Base-by-base conservation (phyloP, 2,888 invertebrate species). In the Cyclophora albipunctata region DNA sequence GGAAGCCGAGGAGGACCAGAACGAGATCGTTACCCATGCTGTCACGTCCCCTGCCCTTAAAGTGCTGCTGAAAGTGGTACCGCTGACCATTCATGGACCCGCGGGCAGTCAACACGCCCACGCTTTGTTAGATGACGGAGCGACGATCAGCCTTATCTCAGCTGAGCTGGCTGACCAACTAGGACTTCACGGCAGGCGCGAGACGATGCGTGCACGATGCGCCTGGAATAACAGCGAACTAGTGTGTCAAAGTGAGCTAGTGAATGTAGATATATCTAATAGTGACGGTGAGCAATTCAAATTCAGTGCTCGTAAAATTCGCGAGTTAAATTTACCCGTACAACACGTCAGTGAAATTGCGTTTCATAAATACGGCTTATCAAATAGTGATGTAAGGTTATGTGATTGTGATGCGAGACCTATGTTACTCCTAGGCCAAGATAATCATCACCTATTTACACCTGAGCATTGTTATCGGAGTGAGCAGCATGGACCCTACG, bases 391-490 rank as follows among this genome's bases (percentile, higher is more conserved):
- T 37, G 0, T 5, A 4, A 41, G 2, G 41, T 3, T 41, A 7
- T 55, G 57, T 50, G 53, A 48, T 35, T 45, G 54, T 42, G 45
- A 54, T 48, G 57, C 57, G 33, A 51, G 48, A 52, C 59, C 58
- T 48, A 54, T 53, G 37, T 35, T 59, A 42, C 46, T 59, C 2
- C 54, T 61, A 7, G 59, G 61, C 1, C 49, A 61, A 47, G 59
- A 61, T 49, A 61, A 61, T 50, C 56, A 61, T 55, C 52, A 34
- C 45, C 34, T 61, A 7, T 35, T 59, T 3, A 54, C 54, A 5
- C 59, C 63, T 2, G 34, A 57, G 3, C 46, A 60, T 47, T 49
- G 58, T 34, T 5, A 53, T 34, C 52, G 51, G 6, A 55, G 58
- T 20, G 45, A 37, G 3, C 35, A 6, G 37, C 3, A 40, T n/a